Evolutionary conservation across 1,140 invertebrate species (phyloP), one percentile per base, ranked within the genome.

Genomic region (Drosophila oshimai): DNA sequence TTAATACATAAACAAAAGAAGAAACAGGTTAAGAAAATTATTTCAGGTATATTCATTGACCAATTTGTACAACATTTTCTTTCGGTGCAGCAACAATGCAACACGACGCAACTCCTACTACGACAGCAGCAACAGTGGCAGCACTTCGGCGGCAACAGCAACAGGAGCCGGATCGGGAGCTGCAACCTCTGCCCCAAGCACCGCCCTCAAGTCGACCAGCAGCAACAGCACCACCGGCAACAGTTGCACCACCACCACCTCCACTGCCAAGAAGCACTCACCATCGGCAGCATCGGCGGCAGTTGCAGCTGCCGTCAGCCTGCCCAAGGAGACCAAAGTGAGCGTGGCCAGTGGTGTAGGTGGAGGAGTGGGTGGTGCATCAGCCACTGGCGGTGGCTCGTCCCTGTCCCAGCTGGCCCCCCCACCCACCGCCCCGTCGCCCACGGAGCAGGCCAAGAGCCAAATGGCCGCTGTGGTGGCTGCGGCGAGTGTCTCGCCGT

Each of bases 391-490:
- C n/a, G 65, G 50, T 47, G 37, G 29, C 10, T 26, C 61, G 33
- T 29, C 58, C n/a, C 17, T 65, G 33, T 61, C 44, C 9, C 60
- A 41, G 2, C 60, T 67, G 1, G 36, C 73, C 37, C 73, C 80
- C 9, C 77, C 77, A 15, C 60, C 80, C n/a, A 68, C 73, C 2
- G 65, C 87, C 7, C 81, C 80, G 24, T 87, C 83, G 55, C 86
- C 69, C 57, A 81, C 75, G n/a, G 88, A 89, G 64, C 87, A 75
- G 80, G 87, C 74, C 49, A 89, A 86, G 26, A 89, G 67, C 64
- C 79, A 89, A 78, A 89, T 89, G 86, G 78, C 86, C 36, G 79
- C 81, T 17, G 83, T 87, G 39, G 81, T 87, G 41, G 81, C 83
- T 12, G 81, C 76, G 13, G 81, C 81, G 3, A 89, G 69, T 62